These are phyloP conservation scores for Huso huso DNA, from an alignment of 2,797 vertebrate species.

Conservation along the genomic window DNA sequence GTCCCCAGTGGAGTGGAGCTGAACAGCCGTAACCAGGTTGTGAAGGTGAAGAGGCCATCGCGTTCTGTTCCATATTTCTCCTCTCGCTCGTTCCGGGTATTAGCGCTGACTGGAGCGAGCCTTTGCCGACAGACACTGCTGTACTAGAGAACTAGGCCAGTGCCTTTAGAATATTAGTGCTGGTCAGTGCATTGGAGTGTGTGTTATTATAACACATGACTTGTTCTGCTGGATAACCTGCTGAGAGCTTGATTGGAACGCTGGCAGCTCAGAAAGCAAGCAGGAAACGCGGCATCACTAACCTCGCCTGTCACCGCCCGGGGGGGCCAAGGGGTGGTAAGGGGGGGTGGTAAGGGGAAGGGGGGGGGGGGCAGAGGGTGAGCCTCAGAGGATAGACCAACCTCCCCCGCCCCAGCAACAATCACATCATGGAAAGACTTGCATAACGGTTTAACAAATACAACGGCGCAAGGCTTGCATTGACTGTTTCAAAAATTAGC, in stretches of 20 bases:
- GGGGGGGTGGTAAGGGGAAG: slow-evolving; percentile 1
- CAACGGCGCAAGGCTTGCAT: too few relatives aligned
- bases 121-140: slow-evolving; percentile 41
- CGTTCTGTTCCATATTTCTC: background rate
- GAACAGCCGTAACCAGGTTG: too few relatives aligned
- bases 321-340: slow-evolving; percentile 13
- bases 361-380: background rate
- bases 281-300: slow-evolving; percentile 19
- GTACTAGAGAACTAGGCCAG: slow-evolving; percentile 55
- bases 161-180: slow-evolving; percentile 61
- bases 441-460: background rate
- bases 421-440: background rate
- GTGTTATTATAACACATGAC: slow-evolving; percentile 6
- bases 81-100: slow-evolving; percentile 26
- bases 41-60: too few relatives aligned
- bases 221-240: slow-evolving; percentile 20
- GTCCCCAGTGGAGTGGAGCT: too few relatives aligned
- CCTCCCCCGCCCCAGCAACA: slow-evolving; percentile 14
- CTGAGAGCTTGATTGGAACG: slow-evolving; percentile 25
- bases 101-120: slow-evolving; percentile 11
- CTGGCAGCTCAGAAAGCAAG: slow-evolving; percentile 16
- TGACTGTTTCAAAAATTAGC: too few relatives aligned
- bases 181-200: slow-evolving; percentile 41
- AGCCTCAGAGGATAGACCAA: background rate
- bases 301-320: slow-evolving; percentile 17